Evolutionary conservation across 2,113 vertebrate genomes (phyloP).

Genomic region (Eretmochelys imbricata): DNA sequence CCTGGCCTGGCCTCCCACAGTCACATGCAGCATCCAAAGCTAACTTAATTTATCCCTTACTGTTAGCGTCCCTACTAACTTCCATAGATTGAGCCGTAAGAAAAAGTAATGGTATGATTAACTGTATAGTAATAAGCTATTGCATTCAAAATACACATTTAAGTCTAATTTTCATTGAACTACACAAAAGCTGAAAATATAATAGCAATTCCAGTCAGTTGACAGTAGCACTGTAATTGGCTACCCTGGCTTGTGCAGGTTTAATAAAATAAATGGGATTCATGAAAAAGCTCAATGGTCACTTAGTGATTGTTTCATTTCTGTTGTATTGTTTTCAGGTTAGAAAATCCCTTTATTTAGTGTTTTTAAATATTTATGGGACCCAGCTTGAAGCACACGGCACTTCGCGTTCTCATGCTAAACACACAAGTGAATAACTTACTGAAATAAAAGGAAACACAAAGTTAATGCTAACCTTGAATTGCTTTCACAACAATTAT

Average conservation of each 20-base stretch:
- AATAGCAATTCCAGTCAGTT: slow-evolving; percentile 44
- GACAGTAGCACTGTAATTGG: slow-evolving; percentile 39
- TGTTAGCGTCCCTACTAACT: slow-evolving; percentile 58
- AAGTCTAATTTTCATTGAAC: slow-evolving; percentile 51
- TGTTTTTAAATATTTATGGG: slow-evolving; percentile 52
- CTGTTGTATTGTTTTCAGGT: slow-evolving; percentile 31
- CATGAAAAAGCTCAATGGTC: slow-evolving; percentile 47
- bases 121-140: slow-evolving; percentile 59
- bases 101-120: slow-evolving; percentile 65
- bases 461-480: not conserved
- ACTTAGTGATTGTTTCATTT: slow-evolving; percentile 68
- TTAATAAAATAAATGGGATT: slow-evolving; percentile 59
- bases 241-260: not conserved
- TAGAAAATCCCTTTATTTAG: slow-evolving; percentile 51
- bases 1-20: slow-evolving; percentile 46
- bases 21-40: slow-evolving; percentile 14
- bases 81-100: not conserved
- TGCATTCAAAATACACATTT: slow-evolving; percentile 59
- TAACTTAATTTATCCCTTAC: slow-evolving; percentile 66
- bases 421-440: not conserved
- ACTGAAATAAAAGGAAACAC: not conserved
- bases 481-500: not conserved
- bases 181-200: slow-evolving; percentile 27
- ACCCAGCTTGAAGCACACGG: not conserved
- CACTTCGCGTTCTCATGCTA: not conserved